Evolutionary conservation across 2,113 vertebrate species (phyloP), one percentile per base, ranked within the genome.

Genomic region (Nerophis lumbriciformis): DNA sequence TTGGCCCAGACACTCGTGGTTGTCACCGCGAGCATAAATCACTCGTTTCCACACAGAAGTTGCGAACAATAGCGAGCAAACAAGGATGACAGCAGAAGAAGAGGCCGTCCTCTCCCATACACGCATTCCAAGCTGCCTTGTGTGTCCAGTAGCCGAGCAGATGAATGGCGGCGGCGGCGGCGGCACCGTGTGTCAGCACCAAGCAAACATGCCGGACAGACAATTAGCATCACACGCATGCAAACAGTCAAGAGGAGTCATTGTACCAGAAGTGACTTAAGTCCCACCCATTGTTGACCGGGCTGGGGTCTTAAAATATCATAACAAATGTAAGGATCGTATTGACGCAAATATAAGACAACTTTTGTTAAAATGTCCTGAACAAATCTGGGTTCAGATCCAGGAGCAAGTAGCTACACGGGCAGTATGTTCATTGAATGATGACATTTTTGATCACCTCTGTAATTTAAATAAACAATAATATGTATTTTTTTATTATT

Each of bases 61-160:
- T 35, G 61, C 1, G 66, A 81, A 88, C 86, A 88, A 86, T 78
- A 16, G 74, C 65, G 76, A 68, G 81, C 84, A 86, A 86, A 86
- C 80, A 81, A 73, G 78, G 55, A 64, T 58, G 72, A 63, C 48
- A 50, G 45, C 68, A 68, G 76, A 71, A 73, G 75, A 79, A 60
- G 70, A 69, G 67, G 58, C 65, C 59, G 77, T 71, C 60, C 59
- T 68, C 76, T 77, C 78, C 69, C 80, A 77, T 3, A 28, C 80
- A 76, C 72, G 54, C 72, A 83, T 84, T 85, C 76, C 78, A 59
- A 7, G 15, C 48, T 50, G 71, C 51, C 75, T 56, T 10, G 54
- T 68, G 69, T 72, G 73, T 80, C 75, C 65, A 53, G 68, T 68
- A 42, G 59, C 75, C 73, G 75, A 59, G 72, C 60, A 73, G 78